Base-by-base conservation (phyloP, 2,888 invertebrate species). In the Acanthococcus lagerstroemiae region DNA sequence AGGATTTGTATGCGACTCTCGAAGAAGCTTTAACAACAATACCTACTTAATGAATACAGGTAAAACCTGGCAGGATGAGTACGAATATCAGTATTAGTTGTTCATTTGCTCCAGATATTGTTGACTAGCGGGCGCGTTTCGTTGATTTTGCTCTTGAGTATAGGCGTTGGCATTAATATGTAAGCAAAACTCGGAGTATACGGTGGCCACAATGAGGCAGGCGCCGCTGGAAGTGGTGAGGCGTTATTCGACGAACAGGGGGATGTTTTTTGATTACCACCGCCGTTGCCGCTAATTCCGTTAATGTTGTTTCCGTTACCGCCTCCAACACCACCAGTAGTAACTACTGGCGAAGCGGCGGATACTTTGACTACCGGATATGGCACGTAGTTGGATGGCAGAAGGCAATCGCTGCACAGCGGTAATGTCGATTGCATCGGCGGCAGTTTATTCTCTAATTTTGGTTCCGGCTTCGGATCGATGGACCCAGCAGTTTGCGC, bases 341-440 rank as follows among this genome's bases (percentile, higher is more conserved):
- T n/a, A n/a, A n/a, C n/a, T n/a, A n/a, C n/a, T n/a, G n/a, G n/a
- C n/a, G n/a, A n/a, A n/a, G n/a, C n/a, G n/a, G n/a, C n/a, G 7
- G 37, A 15, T 15, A 37, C 37, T 15, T 37, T 37, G 37, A 37
- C 37, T 15, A 57, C 17, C 30, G 57, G 57, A 45, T 57, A 57
- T 17, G 57, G n/a, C 24, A 37, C 22, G 37, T 57, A 57, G 37
- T 57, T 57, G n/a, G 57, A 12, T 1, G 57, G 45, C 30, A 57
- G 22, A 21, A 57, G 7, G 22, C 57, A 57, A 17, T 57, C 57
- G n/a, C 24, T 57, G 15, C 57, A 57, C 9, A 57, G n/a, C 3
- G 57, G 57, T 45, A 45, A 6, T 3, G 37, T 37, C 2, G 57
- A 37, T 3, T 37, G 45, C n/a, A n/a, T n/a, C 26, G 55, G 19